Conservation (phyloP, 2,113 vertebrate species). For the Python bivittatus region DNA sequence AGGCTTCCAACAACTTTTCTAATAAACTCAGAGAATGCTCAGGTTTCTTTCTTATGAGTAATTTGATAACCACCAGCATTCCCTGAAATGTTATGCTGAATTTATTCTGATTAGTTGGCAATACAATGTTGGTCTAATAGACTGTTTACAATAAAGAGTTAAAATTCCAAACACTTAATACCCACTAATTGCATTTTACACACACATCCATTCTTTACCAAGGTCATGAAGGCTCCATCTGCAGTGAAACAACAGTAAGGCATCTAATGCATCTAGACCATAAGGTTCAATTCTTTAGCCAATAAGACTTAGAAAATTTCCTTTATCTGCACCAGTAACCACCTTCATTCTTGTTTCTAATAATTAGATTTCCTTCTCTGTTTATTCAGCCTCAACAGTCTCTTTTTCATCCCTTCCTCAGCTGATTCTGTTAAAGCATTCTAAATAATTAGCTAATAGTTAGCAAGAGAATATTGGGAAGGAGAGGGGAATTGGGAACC, state of each 20-base stretch:
- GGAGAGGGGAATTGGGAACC: background rate
- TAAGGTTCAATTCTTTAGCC: background rate
- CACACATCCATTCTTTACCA: background rate
- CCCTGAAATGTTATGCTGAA: background rate
- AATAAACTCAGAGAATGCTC: background rate
- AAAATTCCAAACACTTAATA: background rate
- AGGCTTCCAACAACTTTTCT: background rate
- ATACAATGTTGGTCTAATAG: no score
- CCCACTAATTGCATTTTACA: no score
- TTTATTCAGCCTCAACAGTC: constrained; percentile 62
- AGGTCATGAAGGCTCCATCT: background rate
- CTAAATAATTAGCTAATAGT: constrained; percentile 57
- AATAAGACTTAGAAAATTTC: background rate
- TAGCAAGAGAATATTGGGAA: constrained; percentile 32
- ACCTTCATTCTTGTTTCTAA: background rate
- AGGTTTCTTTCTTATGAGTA: background rate
- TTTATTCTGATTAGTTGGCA: background rate
- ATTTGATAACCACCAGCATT: background rate
- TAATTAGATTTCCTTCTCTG: constrained; percentile 46
- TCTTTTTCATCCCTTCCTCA: constrained; percentile 47
- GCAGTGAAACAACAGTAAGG: background rate
- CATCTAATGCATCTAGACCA: background rate
- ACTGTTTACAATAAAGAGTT: no score
- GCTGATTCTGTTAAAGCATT: constrained; percentile 63
- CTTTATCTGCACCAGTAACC: background rate